Conservation (phyloP, 2,888 invertebrate genomes). For the Stenodera caucasica region DNA sequence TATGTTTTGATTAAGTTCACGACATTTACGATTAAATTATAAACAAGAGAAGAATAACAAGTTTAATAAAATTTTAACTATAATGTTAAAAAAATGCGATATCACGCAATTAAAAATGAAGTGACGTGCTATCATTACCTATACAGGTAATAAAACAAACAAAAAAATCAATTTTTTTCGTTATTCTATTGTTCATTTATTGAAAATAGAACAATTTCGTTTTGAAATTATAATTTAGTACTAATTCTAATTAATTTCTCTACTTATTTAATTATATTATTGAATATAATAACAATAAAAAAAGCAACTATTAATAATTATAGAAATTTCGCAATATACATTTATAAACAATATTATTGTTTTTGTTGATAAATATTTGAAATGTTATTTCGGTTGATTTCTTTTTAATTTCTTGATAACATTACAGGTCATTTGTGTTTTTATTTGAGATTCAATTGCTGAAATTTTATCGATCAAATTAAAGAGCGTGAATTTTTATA, state of each 20-base stretch:
- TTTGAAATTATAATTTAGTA: too few species aligned
- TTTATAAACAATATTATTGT: too few species aligned
- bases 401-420: background rate
- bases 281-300: too few species aligned
- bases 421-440: background rate
- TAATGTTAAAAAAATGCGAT: background rate
- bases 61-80: background rate
- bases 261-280: too few species aligned
- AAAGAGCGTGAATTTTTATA: background rate
- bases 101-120: background rate
- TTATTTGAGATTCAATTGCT: background rate
- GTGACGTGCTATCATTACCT: background rate
- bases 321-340: too few species aligned
- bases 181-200: too few species aligned
- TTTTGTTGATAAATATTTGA: too few species aligned
- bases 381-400: too few species aligned
- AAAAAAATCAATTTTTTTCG: too few species aligned
- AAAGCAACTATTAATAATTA: too few species aligned
- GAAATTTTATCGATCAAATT: background rate
- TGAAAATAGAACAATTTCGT: too few species aligned
- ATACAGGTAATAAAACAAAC: background rate
- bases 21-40: background rate
- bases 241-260: too few species aligned
- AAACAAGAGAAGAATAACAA: background rate
- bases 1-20: background rate